Base-by-base conservation (phyloP, 2,797 vertebrate species). In the Craterocephalus amniculus region DNA sequence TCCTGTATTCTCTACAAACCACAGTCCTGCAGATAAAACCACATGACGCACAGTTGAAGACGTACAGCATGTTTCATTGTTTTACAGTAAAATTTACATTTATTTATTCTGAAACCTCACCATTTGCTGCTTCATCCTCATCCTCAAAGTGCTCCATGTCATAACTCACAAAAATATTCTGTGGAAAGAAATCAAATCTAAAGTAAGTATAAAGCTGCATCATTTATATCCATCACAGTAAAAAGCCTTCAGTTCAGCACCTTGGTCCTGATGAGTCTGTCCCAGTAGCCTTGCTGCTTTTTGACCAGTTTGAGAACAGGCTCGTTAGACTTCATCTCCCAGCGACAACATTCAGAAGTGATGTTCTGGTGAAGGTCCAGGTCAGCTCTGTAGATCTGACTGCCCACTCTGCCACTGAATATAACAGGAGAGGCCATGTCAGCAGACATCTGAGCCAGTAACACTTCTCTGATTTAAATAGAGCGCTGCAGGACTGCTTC, bases 151-250 rank as follows among this genome's bases (percentile, higher is more conserved):
- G 89, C 4, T 93, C 90, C 79, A 89, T 85, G 76, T 95, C 88
- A 4, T 90, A 93, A 29, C 82, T 92, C 35, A 95, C 92, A 63
- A 94, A 93, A 31, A 88, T 81, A 67, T 89, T 94, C 93, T 95
- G 0, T 27, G 8, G 40, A 54, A 6, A 70, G 40, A 18, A 3
- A 20, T 6, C 7, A 54, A 1, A 0, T 22, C 11, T 1, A 16
- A 20, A 45, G 38, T 54, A 48, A 8, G 34, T 11, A 4, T 27
- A 36, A 26, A 40, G 4, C 2, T 11, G 10, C 3, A 36, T 45
- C 0, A 2, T 32, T 29, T 24, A 5, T 45, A 26, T 51, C 8
- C 27, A 11, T n/a, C 11, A 2, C 13, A 22, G 24, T 5, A 6
- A 67, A 60, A 27, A 27, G 31, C 26, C 4, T 1, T 0, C 4